Evolutionary conservation across 1,140 invertebrate genomes (phyloP).

Genomic region (Drosophila chauvacae): DNA sequence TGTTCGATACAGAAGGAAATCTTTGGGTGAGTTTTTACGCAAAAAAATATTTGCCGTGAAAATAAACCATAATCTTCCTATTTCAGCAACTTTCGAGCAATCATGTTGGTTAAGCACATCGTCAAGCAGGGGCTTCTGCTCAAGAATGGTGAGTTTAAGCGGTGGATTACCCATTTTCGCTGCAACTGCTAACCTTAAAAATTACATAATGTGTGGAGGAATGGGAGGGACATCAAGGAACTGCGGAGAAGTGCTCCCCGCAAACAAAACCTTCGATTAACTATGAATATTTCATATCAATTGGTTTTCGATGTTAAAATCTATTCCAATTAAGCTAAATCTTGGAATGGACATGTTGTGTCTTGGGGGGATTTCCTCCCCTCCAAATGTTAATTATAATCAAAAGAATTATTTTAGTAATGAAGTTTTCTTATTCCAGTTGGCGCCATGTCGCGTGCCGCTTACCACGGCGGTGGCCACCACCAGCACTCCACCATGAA

Average conservation of each 20-base stretch:
- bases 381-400: not conserved
- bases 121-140: conserved; percentile 79
- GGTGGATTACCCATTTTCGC: not conserved
- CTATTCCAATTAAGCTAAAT: not conserved
- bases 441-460: conserved; percentile 77
- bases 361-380: no score
- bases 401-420: not conserved
- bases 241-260: not conserved
- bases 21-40: conserved; percentile 49
- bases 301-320: not conserved
- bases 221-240: conserved; percentile 16
- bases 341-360: not conserved
- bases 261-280: not conserved
- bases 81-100: conserved; percentile 57
- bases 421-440: conserved; percentile 37
- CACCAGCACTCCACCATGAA: conserved; percentile 87
- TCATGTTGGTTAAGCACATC: conserved; percentile 82
- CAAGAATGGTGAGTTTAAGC: conserved; percentile 71
- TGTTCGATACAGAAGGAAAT: conserved; percentile 44
- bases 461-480: conserved; percentile 73
- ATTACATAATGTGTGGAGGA: conserved; percentile 72
- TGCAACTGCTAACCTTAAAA: conserved; percentile 74
- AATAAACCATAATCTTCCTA: conserved; percentile 21
- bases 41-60: conserved; percentile 30
- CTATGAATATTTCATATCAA: not conserved